Evolutionary conservation across 2,113 vertebrate species (phyloP), one percentile per base, ranked within the genome.

Genomic region (Cynocephalus volans): DNA sequence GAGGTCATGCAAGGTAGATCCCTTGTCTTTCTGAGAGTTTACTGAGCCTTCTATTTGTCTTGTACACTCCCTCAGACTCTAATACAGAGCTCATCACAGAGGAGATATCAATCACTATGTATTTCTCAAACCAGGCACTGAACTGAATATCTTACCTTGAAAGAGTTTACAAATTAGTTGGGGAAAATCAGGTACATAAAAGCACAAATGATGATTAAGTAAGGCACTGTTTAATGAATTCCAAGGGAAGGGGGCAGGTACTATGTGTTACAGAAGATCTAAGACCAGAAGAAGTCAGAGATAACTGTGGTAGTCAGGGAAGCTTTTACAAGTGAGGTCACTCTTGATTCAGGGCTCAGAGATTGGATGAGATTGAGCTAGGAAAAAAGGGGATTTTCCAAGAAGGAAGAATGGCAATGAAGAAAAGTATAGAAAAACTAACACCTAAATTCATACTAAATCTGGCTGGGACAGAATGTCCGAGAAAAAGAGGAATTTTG

Each of bases 51-150:
- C 31, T 73, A 3, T 76, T 83, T 80, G 45, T 89, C 52, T 80
- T 81, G 13, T 62, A 21, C 2, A 67, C 1, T 48, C 7, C 24
- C 26, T 70, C 26, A 21, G 8, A 93, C 23, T 62, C 52, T 72
- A 65, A 85, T 58, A 52, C 17, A 81, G 60, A 92, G 21, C 19
- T 93, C 23, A 65, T 24, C 15, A 31, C 14, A 80, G 56, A 88
- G 11, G 64, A 33, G 19, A 31, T 86, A 83, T 52, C 36, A 97
- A 65, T 80, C 52, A 91, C 36, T 41, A 45, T 69, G 45, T 88
- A 45, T 84, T 56, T 95, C n/a, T 86, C 86, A 31, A 95, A 19
- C 33, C 26, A 94, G 45, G 26, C 50, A 60, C 45, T 88, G 67
- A 77, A 86, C n/a, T 36, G 8, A 3, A 64, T 64, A 82, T 4